Conservation (phyloP, 1,140 invertebrate species). For the Bemisia tabaci region DNA sequence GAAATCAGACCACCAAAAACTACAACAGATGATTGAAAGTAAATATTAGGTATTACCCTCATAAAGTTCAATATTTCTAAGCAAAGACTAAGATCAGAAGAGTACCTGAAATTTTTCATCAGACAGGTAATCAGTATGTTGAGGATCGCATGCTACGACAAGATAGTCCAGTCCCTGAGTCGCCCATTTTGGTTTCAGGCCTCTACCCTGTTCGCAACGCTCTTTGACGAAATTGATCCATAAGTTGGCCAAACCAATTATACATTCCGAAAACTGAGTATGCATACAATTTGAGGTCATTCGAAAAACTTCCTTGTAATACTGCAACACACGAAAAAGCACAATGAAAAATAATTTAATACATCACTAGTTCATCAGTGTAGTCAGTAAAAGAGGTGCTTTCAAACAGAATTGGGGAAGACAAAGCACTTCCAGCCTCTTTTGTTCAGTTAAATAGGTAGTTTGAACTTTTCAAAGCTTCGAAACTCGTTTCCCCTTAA, state of each 20-base stretch:
- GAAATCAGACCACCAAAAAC: too few species aligned
- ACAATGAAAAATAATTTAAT: constrained; percentile 7
- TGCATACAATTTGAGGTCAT: constrained; percentile 38
- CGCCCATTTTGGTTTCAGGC: constrained; percentile 69
- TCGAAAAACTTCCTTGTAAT: constrained; percentile 63
- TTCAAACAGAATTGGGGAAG: too few species aligned
- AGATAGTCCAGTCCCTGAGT: constrained; percentile 75
- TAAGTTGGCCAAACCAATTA: constrained; percentile 61
- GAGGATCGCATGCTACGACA: constrained; percentile 63
- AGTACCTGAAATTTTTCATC: constrained; percentile 59
- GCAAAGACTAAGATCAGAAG: too few species aligned
- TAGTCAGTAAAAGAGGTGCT: too few species aligned
- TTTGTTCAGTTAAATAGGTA: too few species aligned
- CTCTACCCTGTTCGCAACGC: constrained; percentile 67
- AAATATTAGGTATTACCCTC: too few species aligned
- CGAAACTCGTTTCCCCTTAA: too few species aligned
- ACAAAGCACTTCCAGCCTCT: too few species aligned
- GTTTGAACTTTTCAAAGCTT: too few species aligned
- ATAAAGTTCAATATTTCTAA: too few species aligned
- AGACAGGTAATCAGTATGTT: constrained; percentile 54
- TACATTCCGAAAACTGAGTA: constrained; percentile 31
- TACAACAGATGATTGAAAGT: too few species aligned
- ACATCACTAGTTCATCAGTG: constrained; percentile 8
- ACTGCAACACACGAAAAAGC: constrained; percentile 35
- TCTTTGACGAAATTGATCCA: constrained; percentile 80